These are phyloP conservation scores for Onchidella celtica DNA, from an alignment of 2,888 invertebrate genomes.

Conservation along the genomic window DNA sequence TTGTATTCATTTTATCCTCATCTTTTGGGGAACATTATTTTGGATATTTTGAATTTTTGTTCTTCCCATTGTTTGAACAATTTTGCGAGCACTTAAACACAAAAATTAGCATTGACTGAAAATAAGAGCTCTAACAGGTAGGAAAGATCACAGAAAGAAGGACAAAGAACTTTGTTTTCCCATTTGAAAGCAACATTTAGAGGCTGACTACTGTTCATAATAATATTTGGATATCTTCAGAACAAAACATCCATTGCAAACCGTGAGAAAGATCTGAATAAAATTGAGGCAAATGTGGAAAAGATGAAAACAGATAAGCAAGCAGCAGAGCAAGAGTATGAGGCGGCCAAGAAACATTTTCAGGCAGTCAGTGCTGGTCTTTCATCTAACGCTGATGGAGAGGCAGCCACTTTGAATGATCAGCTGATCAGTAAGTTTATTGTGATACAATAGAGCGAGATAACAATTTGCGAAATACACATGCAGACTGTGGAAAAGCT, in stretches of 20 bases:
- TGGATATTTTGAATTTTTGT: no score
- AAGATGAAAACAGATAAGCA: slow-evolving; percentile 86
- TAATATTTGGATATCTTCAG: slow-evolving; percentile 64
- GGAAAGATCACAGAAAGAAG: background rate
- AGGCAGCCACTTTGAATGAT: slow-evolving; percentile 90
- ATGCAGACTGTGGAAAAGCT: no score
- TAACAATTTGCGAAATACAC: no score
- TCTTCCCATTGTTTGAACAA: no score
- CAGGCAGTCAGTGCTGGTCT: slow-evolving; percentile 92
- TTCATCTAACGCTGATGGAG: slow-evolving; percentile 88
- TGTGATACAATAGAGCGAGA: background rate
- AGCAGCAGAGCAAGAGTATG: slow-evolving; percentile 85
- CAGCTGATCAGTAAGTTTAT: slow-evolving; percentile 88
- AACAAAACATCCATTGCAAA: slow-evolving; percentile 83
- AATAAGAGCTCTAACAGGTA: background rate
- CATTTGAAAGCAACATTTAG: no score
- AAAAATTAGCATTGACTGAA: background rate
- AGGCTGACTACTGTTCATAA: no score
- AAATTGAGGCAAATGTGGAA: slow-evolving; percentile 84
- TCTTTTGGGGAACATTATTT: no score
- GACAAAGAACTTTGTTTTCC: background rate
- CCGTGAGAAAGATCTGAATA: slow-evolving; percentile 83
- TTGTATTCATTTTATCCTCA: no score
- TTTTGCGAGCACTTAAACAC: background rate
- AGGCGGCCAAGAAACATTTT: slow-evolving; percentile 88